Percentiles rank a stretch among this genome's conserved stretches.
phyloP scores from a whole-genome alignment of 2,797 vertebrate species.

The Pantherophis vulpinus region DNA sequence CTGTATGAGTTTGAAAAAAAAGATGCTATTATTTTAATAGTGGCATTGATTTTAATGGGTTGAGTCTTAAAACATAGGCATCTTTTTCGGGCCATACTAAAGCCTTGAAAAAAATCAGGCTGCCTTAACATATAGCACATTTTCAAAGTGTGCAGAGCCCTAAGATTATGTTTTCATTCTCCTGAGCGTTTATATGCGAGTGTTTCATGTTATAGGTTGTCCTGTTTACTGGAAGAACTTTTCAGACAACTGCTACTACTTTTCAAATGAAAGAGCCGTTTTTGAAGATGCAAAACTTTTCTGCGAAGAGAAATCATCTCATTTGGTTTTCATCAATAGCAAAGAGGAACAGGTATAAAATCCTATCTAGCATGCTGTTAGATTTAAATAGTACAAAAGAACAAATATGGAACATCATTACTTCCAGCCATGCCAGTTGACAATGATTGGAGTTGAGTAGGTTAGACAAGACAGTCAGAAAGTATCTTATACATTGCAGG shows the following conservation, averaged over 20 bases:
- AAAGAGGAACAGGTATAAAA: conserved; percentile 85
- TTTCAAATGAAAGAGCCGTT: conserved; percentile 81
- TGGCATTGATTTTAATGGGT: background rate
- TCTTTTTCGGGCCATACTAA: background rate
- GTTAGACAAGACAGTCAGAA: background rate
- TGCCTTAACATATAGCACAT: background rate
- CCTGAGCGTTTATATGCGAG: conserved; percentile 20
- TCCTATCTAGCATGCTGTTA: conserved; percentile 20
- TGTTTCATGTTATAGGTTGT: conserved; percentile 75
- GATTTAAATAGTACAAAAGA: background rate
- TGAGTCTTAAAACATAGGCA: background rate
- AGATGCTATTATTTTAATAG: background rate
- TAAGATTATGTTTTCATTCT: background rate
- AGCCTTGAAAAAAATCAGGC: background rate
- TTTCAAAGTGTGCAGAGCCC: background rate
- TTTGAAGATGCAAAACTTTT: conserved; percentile 83
- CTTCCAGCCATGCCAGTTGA: background rate
- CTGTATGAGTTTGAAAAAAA: background rate
- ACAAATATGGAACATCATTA: background rate
- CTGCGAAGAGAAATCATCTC: conserved; percentile 80
- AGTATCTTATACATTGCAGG: background rate
- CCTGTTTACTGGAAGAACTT: conserved; percentile 83
- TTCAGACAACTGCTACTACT: conserved; percentile 88
- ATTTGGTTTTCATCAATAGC: conserved; percentile 83
- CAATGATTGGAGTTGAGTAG: background rate